Evolutionary conservation across 37 sponge, comb jelly and placozoan genomes (phyloP), one percentile per base, ranked within the genome.

Genomic region (Cliona cf. orientalis): DNA sequence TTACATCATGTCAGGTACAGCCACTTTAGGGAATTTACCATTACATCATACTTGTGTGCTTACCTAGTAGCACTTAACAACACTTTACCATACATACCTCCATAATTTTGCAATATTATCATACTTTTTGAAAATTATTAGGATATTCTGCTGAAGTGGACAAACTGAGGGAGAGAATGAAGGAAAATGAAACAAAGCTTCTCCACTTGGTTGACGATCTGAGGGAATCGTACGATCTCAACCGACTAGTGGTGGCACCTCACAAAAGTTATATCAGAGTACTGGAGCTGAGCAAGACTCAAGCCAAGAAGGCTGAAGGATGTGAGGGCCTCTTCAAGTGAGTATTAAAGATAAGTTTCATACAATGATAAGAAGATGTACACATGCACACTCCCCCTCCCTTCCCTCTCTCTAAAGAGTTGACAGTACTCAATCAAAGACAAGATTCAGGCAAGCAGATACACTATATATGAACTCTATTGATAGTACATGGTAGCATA

Each of bases 111-210:
- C 55, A 49, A 49, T 49, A 17, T 49, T 11, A 17, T 49, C 11
- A 49, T 49, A 49, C 11, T 49, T 49, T 11, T 19, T 49, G 11
- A 19, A 49, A 19, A 17, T 49, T 19, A 11, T 49, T 53, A 91
- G 93, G 89, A 3, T 92, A 92, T 46, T 92, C 89, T 7, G 39
- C n/a, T 41, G 67, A 88, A 31, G 68, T 88, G 57, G 93, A 92
- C 35, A 2, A 5, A 3, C 80, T 92, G 34, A 46, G 88, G 17
- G 64, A 66, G 29, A 44, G 46, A 12, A 66, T 87, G 67, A 31
- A 56, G 38, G 73, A 80, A 46, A 88, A 87, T 61, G 66, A 84
- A n/a, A 32, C 0, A 5, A 42, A 76, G 42, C 67, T 65, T 1
- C 28, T 56, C n/a, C 26, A 37, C 1, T 58, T 91, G 36, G 31